A percentile compares a stretch with the other conserved stretches of the same genome.
Conservation (phyloP, 2,888 invertebrate species). For the Drosophila paramelanica region DNA sequence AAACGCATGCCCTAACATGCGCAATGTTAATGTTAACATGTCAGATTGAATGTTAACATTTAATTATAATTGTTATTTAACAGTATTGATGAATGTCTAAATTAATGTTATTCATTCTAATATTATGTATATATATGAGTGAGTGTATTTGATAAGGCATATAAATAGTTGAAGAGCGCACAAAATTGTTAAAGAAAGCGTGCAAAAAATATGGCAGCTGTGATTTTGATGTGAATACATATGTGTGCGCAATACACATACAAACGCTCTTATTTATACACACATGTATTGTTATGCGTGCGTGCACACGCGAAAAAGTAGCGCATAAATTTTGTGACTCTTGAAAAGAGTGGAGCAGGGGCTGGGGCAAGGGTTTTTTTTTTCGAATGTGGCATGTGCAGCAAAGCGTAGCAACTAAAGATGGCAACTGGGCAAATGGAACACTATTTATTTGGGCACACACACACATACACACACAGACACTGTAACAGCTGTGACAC, state of each 20-base stretch:
- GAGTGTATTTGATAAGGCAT: constrained; percentile 20
- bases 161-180: constrained; percentile 9
- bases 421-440: constrained; percentile 47
- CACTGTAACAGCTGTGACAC: constrained; percentile 36
- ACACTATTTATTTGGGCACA: constrained; percentile 63
- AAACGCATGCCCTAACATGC: constrained; percentile 5
- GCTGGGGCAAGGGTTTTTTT: not conserved
- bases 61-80: not conserved
- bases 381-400: constrained; percentile 56
- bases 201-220: constrained; percentile 69
- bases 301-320: constrained; percentile 46
- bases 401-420: constrained; percentile 59
- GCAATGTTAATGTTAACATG: not conserved
- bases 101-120: not conserved
- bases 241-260: not conserved
- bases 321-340: constrained; percentile 62
- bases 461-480: constrained; percentile 1
- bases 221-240: constrained; percentile 52
- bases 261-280: not conserved
- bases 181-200: constrained; percentile 57
- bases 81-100: not conserved
- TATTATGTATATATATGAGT: not conserved
- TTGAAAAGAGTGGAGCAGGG: constrained; percentile 6
- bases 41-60: not conserved
- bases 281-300: constrained; percentile 4